Evolutionary conservation across 2,888 invertebrate genomes (phyloP), one percentile per base, ranked within the genome.

Genomic region (Teleiodes luculella): DNA sequence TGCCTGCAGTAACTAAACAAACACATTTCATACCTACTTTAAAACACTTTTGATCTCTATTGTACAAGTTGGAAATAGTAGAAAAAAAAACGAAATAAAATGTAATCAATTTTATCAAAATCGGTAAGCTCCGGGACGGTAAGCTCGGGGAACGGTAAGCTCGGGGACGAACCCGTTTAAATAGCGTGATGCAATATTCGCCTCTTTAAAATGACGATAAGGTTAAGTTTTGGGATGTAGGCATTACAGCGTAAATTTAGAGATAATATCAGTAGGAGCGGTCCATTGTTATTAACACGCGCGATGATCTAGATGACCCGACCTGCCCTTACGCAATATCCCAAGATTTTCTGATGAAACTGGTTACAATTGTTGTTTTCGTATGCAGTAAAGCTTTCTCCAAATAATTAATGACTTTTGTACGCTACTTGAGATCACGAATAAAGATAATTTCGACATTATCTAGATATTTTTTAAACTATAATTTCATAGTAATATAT

Each of bases 311-410:
- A 52, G 43, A 50, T 53, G 53, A 39, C 31, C 53, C 41, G 43
- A 36, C 54, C 57, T 37, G 53, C 53, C 39, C 53, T 59, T 58
- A 57, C 62, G 56, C 54, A 61, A 61, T 37, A 16, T 37, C 11
- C 50, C 50, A 43, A 53, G 56, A 60, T 50, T 48, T 53, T 39
- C 45, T 60, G 58, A 57, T 51, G 60, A 60, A 60, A 62, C 58
- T 59, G 50, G 55, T 55, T 35, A 49, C 24, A 10, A 37, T 24
- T 49, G 13, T 20, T n/a, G 28, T 28, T 43, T 43, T 7, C 10
- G 10, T 33, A 11, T 2, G n/a, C n/a, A 33, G 3, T n/a, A 33
- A 24, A 24, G 24, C 33, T 33, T 33, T 33, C 33, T 33, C 33
- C 33, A n/a, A 33, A 33, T 33, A 33, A 33, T 8, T 3, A 33